Base-by-base conservation (phyloP, 2,888 invertebrate species). In the Caenorhabditis wallacei region DNA sequence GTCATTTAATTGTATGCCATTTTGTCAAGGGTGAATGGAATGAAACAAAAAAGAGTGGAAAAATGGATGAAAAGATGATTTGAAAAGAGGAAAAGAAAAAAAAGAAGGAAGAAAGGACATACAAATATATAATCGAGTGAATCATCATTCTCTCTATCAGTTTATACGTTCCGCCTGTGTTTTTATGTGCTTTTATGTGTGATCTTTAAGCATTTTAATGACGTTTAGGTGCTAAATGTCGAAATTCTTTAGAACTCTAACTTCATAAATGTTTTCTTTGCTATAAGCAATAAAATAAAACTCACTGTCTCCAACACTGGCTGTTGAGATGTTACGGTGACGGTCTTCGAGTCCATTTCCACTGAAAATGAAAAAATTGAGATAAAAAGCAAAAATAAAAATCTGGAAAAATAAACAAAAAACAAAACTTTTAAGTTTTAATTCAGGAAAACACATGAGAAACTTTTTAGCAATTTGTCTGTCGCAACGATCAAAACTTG, bases 261-360 rank as follows among this genome's bases (percentile, higher is more conserved):
- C 30, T 22, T 76, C 40, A n/a, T n/a, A n/a, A n/a, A n/a, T 18
- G 2, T 22, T 51, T 43, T 53, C 46, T 64, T 10, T 69, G 24
- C 56, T 35, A 13, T 22, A 61, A 64, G n/a, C n/a, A 24, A 13
- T 26, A 4, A 40, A 56, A 40, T 20, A 30, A 59, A 72, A 84
- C 87, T 84, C 61, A 88, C 88, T 69, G 35, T 87, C 88, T 68
- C 87, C 87, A 69, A 87, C 86, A 68, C 87, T 87, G 13, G 85
- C 85, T 13, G 87, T 85, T 0, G 88, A 88, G 48, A 87, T 81
- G 71, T 88, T 87, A n/a, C 88, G 79, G 26, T 85, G 75, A 56
- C 82, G 71, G 43, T 88, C 88, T 18, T 76, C 78, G 13, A 80
- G 61, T 51, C 86, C 82, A 57, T 85, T 84, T 22, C 70, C 82